Percentiles rank a stretch among this genome's conserved stretches.
These are phyloP conservation scores for Aleiodes alternator DNA, from an alignment of 2,888 invertebrate genomes.

Conservation along the genomic window DNA sequence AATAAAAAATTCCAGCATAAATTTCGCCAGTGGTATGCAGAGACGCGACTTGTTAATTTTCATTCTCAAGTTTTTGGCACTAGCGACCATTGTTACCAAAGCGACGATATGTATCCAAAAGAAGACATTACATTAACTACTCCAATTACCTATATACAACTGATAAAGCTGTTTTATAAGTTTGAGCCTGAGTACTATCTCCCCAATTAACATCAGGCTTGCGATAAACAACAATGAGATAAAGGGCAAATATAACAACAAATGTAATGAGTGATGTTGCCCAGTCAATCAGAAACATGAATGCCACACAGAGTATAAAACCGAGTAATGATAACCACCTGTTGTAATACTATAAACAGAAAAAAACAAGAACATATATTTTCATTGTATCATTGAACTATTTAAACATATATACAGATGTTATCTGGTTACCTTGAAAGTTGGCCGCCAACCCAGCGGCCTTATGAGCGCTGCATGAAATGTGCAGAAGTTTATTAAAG, in stretches of 20 bases:
- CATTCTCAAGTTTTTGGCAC: no score
- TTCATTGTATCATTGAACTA: not conserved
- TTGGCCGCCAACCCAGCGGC: slow-evolving; percentile 93
- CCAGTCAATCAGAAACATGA: slow-evolving; percentile 98
- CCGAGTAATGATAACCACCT: slow-evolving; percentile 92
- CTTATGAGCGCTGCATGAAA: slow-evolving; percentile 94
- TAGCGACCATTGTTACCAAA: no score
- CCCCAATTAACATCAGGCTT: slow-evolving; percentile 99
- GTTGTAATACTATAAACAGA: slow-evolving; percentile 87
- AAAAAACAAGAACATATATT: slow-evolving; percentile 29
- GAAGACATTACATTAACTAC: no score
- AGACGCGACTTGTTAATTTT: no score
- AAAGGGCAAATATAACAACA: slow-evolving; percentile 90
- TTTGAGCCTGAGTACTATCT: slow-evolving; percentile 96
- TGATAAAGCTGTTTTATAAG: slow-evolving; percentile 92
- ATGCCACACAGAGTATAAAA: slow-evolving; percentile 88
- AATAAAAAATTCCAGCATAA: no score
- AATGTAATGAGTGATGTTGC: slow-evolving; percentile 94
- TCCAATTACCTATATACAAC: slow-evolving; percentile 81
- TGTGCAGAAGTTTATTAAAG: slow-evolving; percentile 95
- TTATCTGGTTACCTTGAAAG: slow-evolving; percentile 83
- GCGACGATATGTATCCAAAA: no score
- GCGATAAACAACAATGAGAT: slow-evolving; percentile 93
- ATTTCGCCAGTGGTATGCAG: no score
- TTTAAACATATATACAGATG: no score